A percentile compares a stretch with the other conserved stretches of the same genome.
phyloP scores from a whole-genome alignment of 2,888 invertebrate species.

The Lacanobia oleracea region DNA sequence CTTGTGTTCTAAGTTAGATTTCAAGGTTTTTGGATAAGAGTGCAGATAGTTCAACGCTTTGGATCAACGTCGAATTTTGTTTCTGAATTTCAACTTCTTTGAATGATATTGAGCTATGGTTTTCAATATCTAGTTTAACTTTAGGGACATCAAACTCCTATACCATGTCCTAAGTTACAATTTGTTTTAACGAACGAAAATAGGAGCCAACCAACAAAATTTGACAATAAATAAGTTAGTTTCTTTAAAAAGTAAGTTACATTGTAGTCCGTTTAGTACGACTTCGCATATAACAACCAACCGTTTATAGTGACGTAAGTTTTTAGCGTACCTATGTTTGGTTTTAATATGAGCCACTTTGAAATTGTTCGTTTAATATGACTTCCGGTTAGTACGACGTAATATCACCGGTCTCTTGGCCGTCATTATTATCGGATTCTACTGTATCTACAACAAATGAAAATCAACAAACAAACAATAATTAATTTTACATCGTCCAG shows the following conservation, averaged over 20 bases:
- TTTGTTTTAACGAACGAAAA: not conserved
- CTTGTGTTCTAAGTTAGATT: slow-evolving; percentile 34
- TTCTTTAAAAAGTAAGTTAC: not conserved
- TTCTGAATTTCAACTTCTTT: not conserved
- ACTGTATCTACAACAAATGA: too few species aligned
- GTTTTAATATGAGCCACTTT: too few species aligned
- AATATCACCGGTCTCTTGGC: too few species aligned
- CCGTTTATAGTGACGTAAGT: too few species aligned
- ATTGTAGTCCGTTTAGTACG: too few species aligned
- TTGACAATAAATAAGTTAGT: not conserved
- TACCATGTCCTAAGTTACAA: not conserved
- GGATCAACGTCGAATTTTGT: not conserved
- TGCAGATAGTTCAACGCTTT: slow-evolving; percentile 1
- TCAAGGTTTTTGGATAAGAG: slow-evolving; percentile 18
- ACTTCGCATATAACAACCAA: too few species aligned
- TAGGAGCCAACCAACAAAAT: not conserved
- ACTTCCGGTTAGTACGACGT: too few species aligned
- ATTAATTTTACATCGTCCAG: too few species aligned
- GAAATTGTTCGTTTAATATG: too few species aligned
- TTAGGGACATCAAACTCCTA: not conserved
- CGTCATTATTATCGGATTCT: too few species aligned
- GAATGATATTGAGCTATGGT: not conserved
- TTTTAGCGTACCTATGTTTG: too few species aligned
- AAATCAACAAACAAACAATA: not conserved
- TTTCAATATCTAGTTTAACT: not conserved